Percentiles rank a stretch among this genome's conserved stretches.
Conservation (phyloP, 2,113 vertebrate species). For the Ceuthmochares aereus region DNA sequence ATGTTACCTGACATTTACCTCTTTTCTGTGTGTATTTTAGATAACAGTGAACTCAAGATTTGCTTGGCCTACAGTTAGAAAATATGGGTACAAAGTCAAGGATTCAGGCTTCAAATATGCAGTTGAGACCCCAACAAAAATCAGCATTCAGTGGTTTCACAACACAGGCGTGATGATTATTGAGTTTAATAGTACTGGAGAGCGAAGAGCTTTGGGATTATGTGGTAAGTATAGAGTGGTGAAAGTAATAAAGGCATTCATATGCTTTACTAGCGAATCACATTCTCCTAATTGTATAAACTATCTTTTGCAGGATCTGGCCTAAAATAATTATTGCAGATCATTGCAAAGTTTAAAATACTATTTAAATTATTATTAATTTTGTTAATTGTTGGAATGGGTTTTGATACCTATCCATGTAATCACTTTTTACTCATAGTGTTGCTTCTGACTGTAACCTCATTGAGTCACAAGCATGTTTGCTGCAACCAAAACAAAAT, state of each 20-base stretch:
- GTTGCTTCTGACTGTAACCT: not conserved
- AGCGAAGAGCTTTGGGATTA: constrained; percentile 82
- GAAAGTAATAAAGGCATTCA: not conserved
- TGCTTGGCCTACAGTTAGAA: constrained; percentile 88
- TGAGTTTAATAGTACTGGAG: constrained; percentile 80
- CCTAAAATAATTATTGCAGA: not conserved
- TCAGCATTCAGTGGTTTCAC: constrained; percentile 95
- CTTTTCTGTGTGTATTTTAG: constrained; percentile 64
- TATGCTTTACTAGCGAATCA: not conserved
- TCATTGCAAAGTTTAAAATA: not conserved
- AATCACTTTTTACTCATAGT: not conserved
- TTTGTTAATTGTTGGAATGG: not conserved
- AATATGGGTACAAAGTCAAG: constrained; percentile 90
- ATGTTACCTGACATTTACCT: not conserved
- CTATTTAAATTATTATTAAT: not conserved
- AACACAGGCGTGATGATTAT: constrained; percentile 93
- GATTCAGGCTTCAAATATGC: constrained; percentile 96
- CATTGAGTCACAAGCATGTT: not conserved
- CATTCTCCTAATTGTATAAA: not conserved
- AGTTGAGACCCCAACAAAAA: constrained; percentile 85
- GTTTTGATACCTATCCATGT: not conserved
- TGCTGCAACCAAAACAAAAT: not conserved
- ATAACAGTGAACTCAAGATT: constrained; percentile 87
- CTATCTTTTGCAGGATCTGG: not conserved
- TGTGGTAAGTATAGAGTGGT: constrained; percentile 82